A percentile compares a stretch with the other conserved stretches of the same genome.
These are phyloP conservation scores for Melieria crassipennis DNA, from an alignment of 2,888 invertebrate species.

Conservation along the genomic window DNA sequence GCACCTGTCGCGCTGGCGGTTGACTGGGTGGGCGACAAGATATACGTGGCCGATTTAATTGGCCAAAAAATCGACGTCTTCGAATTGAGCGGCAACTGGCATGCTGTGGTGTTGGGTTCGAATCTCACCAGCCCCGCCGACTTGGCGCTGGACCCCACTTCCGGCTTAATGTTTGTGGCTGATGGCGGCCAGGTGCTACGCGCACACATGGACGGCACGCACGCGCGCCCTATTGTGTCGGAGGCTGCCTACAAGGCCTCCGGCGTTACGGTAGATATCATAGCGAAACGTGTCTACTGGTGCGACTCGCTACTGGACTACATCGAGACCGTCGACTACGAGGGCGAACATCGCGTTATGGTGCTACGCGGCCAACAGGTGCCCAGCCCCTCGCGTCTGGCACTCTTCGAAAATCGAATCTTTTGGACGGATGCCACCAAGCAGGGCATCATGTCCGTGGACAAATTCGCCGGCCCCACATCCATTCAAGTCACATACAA, in stretches of 20 bases:
- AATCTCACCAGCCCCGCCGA: constrained; percentile 92
- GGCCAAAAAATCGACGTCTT: constrained; percentile 96
- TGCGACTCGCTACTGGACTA: constrained; percentile 95
- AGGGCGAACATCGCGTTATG: constrained; percentile 82
- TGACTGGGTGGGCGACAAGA: constrained; percentile 96
- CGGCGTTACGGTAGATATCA: constrained; percentile 91
- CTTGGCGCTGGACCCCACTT: constrained; percentile 90
- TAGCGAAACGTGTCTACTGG: constrained; percentile 92
- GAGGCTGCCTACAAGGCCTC: constrained; percentile 95
- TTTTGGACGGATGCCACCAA: constrained; percentile 94
- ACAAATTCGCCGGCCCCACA: constrained; percentile 83
- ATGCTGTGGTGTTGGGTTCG: constrained; percentile 90
- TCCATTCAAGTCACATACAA: constrained; percentile 84
- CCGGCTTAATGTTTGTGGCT: constrained; percentile 88
- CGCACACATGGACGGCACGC: constrained; percentile 95
- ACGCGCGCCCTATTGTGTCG: constrained; percentile 82
- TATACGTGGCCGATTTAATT: constrained; percentile 92
- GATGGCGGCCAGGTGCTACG: constrained; percentile 85
- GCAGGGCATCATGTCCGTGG: constrained; percentile 87
- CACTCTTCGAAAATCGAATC: constrained; percentile 85
- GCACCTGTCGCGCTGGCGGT: constrained; percentile 90
- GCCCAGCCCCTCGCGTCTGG: constrained; percentile 84
- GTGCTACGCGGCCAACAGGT: constrained; percentile 85
- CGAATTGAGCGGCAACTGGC: constrained; percentile 85
- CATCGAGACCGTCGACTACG: constrained; percentile 95